These are phyloP conservation scores for Sycophaga agraensis DNA, from an alignment of 1,140 invertebrate genomes.

Conservation along the genomic window DNA sequence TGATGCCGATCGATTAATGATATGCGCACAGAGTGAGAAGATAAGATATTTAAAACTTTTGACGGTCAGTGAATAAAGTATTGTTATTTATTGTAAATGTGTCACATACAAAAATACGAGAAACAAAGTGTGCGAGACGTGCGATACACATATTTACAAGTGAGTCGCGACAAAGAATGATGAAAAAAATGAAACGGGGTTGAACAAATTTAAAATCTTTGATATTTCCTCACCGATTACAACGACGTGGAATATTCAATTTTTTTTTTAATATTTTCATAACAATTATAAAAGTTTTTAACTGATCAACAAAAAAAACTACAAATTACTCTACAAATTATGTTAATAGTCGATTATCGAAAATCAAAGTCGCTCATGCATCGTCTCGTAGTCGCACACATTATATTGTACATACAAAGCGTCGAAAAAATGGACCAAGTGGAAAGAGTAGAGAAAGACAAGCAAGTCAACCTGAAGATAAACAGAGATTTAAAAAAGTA, in stretches of 20 bases:
- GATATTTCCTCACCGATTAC: slow-evolving; percentile 50
- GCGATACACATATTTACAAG: neutral
- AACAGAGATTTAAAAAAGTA: slow-evolving; percentile 2
- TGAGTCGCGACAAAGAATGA: slow-evolving; percentile 5
- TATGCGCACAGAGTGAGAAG: no score
- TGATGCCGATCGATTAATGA: slow-evolving; percentile 1
- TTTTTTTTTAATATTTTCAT: neutral
- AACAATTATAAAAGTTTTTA: neutral
- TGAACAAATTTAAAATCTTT: slow-evolving; percentile 45
- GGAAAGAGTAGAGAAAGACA: slow-evolving; percentile 35
- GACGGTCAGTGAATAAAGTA: slow-evolving; percentile 47
- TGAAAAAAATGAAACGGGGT: slow-evolving; percentile 25
- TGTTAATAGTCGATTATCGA: neutral
- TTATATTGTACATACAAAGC: slow-evolving; percentile 49
- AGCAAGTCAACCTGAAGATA: slow-evolving; percentile 35
- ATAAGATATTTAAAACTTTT: slow-evolving; percentile 2
- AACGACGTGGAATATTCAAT: slow-evolving; percentile 47
- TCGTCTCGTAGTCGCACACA: neutral
- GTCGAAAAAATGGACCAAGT: slow-evolving; percentile 52
- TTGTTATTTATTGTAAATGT: slow-evolving; percentile 56
- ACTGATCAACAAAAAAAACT: neutral
- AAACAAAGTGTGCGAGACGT: slow-evolving; percentile 27
- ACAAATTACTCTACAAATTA: neutral
- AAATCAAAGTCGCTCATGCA: neutral
- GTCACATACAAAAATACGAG: slow-evolving; percentile 49